Conservation (phyloP, 2,888 invertebrate species). For the Sinopyrophorus schimmeli region DNA sequence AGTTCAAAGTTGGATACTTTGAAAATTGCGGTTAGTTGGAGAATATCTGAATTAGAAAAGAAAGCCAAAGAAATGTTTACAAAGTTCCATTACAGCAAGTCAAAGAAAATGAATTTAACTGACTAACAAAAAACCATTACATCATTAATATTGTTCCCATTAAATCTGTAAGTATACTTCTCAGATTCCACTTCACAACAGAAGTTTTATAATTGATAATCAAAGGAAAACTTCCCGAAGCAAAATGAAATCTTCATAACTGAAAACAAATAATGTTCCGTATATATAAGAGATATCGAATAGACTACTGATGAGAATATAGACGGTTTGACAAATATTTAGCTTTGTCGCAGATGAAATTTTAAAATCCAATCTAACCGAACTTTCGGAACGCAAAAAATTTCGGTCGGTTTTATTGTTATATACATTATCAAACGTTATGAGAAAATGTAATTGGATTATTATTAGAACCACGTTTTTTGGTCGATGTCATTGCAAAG, state of each 20-base stretch:
- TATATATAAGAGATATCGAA: slow-evolving; percentile 19
- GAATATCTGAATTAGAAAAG: no score
- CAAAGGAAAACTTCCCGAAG: slow-evolving; percentile 18
- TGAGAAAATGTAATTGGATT: slow-evolving; percentile 3
- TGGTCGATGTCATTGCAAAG: slow-evolving; percentile 3
- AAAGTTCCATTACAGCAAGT: no score
- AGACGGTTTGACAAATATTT: slow-evolving; percentile 24
- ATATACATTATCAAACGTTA: no score
- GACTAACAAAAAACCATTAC: no score
- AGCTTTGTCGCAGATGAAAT: slow-evolving; percentile 24
- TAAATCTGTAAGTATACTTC: slow-evolving; percentile 13
- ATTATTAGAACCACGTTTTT: slow-evolving; percentile 3
- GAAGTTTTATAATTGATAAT: slow-evolving; percentile 21
- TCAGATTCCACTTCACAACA: slow-evolving; percentile 4
- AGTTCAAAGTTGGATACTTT: no score
- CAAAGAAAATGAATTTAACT: no score
- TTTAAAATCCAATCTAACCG: slow-evolving; percentile 26
- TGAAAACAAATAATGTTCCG: slow-evolving; percentile 22
- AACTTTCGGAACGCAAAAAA: slow-evolving; percentile 17
- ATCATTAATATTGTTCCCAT: slow-evolving; percentile 3
- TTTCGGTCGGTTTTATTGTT: no score
- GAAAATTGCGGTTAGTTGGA: no score
- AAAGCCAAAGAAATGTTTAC: no score
- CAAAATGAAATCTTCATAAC: slow-evolving; percentile 26
- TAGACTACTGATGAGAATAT: slow-evolving; percentile 14